These are phyloP conservation scores for Mungos mungo DNA, from an alignment of 2,113 vertebrate genomes.

Conservation along the genomic window DNA sequence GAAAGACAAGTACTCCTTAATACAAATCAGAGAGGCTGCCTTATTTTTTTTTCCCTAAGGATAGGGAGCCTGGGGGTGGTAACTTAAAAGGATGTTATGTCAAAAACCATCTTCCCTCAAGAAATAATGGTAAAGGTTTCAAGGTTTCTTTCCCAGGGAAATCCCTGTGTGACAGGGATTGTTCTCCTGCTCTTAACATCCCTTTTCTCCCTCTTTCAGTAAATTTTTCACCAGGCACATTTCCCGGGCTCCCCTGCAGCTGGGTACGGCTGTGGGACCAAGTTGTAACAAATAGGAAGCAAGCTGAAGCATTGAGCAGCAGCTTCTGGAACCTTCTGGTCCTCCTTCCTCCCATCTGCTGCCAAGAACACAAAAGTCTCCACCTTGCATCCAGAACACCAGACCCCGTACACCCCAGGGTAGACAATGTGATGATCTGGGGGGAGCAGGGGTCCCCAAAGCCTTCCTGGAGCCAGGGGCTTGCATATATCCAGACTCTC, in stretches of 20 bases:
- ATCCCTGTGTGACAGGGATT: not conserved
- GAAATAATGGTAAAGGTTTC: not conserved
- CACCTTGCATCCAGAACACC: not conserved
- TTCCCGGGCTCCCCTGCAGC: not conserved
- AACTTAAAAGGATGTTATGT: not conserved
- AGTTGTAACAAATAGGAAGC: not conserved
- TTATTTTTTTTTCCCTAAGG: not conserved
- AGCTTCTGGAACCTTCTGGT: not conserved
- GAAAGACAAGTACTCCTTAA: not conserved
- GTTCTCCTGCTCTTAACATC: not conserved
- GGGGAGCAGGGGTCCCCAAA: not conserved
- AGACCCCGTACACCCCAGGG: not conserved
- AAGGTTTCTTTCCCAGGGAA: not conserved
- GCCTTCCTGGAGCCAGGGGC: not conserved
- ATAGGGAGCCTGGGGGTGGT: too few species aligned
- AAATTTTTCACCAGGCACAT: not conserved
- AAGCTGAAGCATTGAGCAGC: not conserved
- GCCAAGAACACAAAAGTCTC: not conserved
- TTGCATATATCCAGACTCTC: not conserved
- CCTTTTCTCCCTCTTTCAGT: too few species aligned
- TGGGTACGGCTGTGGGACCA: not conserved
- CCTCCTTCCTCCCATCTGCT: not conserved
- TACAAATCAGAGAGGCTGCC: not conserved
- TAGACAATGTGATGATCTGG: rapidly evolving
- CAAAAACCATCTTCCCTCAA: not conserved